These are phyloP conservation scores for Haemorhous mexicanus DNA, from an alignment of 2,113 vertebrate genomes.

Conservation along the genomic window DNA sequence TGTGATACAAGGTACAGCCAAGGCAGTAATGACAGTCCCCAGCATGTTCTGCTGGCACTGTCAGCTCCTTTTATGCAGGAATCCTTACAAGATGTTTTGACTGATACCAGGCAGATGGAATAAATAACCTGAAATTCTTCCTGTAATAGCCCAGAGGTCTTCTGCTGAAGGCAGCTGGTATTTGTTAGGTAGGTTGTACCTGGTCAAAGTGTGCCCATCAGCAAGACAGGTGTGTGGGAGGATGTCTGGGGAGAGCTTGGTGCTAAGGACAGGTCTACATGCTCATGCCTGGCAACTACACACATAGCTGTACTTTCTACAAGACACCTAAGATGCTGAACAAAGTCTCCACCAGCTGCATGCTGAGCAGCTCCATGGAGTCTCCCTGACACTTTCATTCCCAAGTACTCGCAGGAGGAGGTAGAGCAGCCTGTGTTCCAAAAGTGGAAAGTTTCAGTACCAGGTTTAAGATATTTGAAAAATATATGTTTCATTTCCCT, in stretches of 20 bases:
- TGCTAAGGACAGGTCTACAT: background rate
- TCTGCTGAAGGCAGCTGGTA: background rate
- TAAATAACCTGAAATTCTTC: background rate
- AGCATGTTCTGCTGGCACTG: background rate
- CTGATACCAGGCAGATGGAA: background rate
- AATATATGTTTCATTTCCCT: background rate
- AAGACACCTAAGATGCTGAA: background rate
- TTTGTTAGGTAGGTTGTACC: background rate
- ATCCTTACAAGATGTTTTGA: background rate
- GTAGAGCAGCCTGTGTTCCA: background rate
- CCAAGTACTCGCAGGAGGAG: background rate
- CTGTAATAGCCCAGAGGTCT: background rate
- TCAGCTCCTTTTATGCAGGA: background rate
- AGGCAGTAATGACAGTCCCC: background rate
- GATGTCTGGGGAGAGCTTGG: background rate
- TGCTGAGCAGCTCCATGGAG: background rate
- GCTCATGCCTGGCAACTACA: background rate
- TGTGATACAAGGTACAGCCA: background rate
- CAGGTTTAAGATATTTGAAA: background rate
- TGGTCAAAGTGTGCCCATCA: background rate
- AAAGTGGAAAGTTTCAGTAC: background rate
- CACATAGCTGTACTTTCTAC: background rate
- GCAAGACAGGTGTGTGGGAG: background rate
- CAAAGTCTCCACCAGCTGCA: background rate
- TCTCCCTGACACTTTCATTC: background rate